Evolutionary conservation across 2,797 vertebrate genomes (phyloP), one percentile per base, ranked within the genome.

Genomic region (Glyptemys insculpta): DNA sequence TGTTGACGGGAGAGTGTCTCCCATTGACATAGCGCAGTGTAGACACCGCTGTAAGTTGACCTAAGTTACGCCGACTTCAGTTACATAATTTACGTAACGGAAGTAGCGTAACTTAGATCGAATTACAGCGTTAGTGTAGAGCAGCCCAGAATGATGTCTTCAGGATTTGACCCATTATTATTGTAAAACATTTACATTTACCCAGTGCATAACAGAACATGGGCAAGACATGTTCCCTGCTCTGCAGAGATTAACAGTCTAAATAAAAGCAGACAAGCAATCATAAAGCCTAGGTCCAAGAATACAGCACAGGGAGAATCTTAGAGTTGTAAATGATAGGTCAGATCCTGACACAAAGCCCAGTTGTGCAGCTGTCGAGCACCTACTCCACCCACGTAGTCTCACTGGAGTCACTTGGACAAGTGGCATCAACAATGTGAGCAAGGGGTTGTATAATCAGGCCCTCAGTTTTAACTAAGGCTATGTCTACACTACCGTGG

Each of bases 391-490:
- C 62, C 34, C 65, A 50, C 27, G 11, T 83, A 34, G 23, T 59
- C 57, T 84, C 1, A 0, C 44, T 50, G n/a, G 41, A 74, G 10
- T 29, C 23, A 65, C 62, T 34, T 16, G 34, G 16, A 65, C 34
- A n/a, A 65, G 34, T 65, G 18, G 62, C 34, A 62, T 19, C 47
- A 62, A 10, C 16, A 54, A 76, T 47, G 59, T 44, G 31, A 10
- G 82, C 87, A 9, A 37, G 41, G 44, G 16, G 59, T 79, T 0
- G 1, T 3, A 83, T 50, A 50, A 34, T 86, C 83, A n/a, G 0
- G 0, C 25, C 19, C 47, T 5, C n/a, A 79, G 8, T 44, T 62
- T 80, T 37, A 78, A 8, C 18, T 2, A 12, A 59, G 27, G 79
- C 21, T 12, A 29, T 29, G 27, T 57, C 56, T 57, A 57, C 56